phyloP scores from a whole-genome alignment of 1,140 invertebrate species.

The Platorchestia sp. region DNA sequence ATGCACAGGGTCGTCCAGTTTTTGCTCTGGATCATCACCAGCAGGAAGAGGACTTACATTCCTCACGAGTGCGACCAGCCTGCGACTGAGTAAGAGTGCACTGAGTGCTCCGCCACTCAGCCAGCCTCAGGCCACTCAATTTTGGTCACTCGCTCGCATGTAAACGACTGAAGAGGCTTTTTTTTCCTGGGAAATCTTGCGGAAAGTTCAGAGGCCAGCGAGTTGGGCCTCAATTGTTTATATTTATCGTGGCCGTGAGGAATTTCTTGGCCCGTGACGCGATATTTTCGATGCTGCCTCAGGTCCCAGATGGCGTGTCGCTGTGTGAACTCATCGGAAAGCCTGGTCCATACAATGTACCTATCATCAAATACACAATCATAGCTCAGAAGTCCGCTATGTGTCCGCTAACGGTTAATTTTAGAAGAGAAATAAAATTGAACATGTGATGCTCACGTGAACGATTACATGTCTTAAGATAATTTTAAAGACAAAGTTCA shows the following conservation, averaged over 20 bases:
- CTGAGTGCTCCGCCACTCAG: neutral
- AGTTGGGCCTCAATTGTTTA: neutral
- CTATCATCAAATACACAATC: neutral
- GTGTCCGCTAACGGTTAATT: too few species aligned
- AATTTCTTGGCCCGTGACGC: neutral
- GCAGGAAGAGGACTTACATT: slow-evolving; percentile 36
- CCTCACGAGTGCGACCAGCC: slow-evolving; percentile 27
- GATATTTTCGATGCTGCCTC: neutral
- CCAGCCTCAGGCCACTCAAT: neutral
- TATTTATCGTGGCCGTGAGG: neutral
- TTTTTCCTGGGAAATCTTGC: neutral
- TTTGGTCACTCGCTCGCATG: neutral
- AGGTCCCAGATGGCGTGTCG: neutral
- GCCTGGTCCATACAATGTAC: neutral
- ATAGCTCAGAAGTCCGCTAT: neutral
- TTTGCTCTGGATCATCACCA: slow-evolving; percentile 37
- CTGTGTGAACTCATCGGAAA: neutral
- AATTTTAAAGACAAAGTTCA: too few species aligned
- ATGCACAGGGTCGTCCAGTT: slow-evolving; percentile 19
- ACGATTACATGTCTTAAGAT: too few species aligned
- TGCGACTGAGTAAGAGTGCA: neutral
- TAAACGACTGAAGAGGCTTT: neutral
- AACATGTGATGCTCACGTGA: neutral
- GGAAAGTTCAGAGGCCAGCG: neutral
- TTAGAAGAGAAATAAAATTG: too few species aligned